These are phyloP conservation scores for Alca torda DNA, from an alignment of 2,797 vertebrate genomes.

Conservation along the genomic window DNA sequence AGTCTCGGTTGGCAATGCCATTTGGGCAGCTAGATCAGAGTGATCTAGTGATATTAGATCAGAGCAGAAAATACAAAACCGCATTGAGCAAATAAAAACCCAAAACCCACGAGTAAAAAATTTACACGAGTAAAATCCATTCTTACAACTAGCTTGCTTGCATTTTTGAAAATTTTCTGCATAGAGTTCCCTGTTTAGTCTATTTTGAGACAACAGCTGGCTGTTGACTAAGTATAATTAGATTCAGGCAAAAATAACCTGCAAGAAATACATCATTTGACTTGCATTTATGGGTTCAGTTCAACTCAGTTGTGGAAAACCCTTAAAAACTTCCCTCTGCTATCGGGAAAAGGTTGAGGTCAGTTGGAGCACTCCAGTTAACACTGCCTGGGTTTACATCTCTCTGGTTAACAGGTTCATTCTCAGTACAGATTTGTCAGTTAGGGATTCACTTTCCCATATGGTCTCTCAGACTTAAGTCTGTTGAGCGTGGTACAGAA, in stretches of 20 bases:
- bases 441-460: neutral
- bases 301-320: neutral
- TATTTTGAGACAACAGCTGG: neutral
- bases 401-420: slow-evolving; percentile 14
- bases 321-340: neutral
- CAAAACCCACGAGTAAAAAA: neutral
- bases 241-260: neutral
- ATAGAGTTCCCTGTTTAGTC: neutral
- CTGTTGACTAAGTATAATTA: neutral
- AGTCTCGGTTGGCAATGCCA: neutral
- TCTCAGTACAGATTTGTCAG: neutral
- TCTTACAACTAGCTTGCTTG: neutral
- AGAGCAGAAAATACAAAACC: neutral
- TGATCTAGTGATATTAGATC: neutral
- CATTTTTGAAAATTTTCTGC: neutral
- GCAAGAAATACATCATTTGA: neutral
- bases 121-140: neutral
- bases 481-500: neutral
- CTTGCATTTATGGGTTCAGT: neutral
- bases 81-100: neutral
- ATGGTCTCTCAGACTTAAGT: neutral
- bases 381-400: neutral
- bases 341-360: neutral
- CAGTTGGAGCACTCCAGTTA: neutral
- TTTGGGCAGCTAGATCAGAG: neutral